Base-by-base conservation (phyloP, 35 echinoderm and acorn worm genomes). In the Stichopus chloronotus region DNA sequence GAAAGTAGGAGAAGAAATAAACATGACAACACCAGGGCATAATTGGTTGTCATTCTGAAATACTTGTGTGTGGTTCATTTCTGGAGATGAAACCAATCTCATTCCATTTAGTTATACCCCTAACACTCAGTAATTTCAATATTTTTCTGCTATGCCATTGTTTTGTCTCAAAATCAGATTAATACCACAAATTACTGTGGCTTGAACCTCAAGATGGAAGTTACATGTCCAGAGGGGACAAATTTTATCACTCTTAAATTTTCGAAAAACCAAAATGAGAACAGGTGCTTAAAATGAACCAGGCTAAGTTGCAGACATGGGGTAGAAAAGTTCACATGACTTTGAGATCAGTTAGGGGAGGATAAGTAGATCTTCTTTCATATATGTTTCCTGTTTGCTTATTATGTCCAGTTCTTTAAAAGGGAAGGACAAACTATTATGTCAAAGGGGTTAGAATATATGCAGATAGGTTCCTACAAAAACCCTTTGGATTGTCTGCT, bases 121-220 rank as follows among this genome's bases (percentile, higher is more conserved):
- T 43, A 43, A 43, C 30, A 43, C 30, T 43, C 30, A 43, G 30
- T 74, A 74, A 74, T 74, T 74, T 14, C 12, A 74, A 74, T 74
- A 55, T 83, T 17, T 85, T 85, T 58, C 56, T 55, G 20, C 57
- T 53, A 58, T 19, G 10, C 52, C 20, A 11, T 23, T 85, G 82
- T 85, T 85, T 85, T 85, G 82, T 85, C 58, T 85, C 14, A 59
- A 85, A 85, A 85, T 85, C 82, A 85, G 82, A 85, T 85, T 85
- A 59, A 58, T 59, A 60, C 82, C 82, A 85, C 82, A 23, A 58
- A 85, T 58, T 85, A 43, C 82, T 85, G 19, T 85, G 82, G 56
- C 57, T 85, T 57, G 10, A 20, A 21, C 82, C 56, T 56, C 23
- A 85, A 58, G 55, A 85, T 58, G 19, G n/a, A 85, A 85, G 17